Conservation (phyloP, 2,888 invertebrate species). For the Drosophila borborema region DNA sequence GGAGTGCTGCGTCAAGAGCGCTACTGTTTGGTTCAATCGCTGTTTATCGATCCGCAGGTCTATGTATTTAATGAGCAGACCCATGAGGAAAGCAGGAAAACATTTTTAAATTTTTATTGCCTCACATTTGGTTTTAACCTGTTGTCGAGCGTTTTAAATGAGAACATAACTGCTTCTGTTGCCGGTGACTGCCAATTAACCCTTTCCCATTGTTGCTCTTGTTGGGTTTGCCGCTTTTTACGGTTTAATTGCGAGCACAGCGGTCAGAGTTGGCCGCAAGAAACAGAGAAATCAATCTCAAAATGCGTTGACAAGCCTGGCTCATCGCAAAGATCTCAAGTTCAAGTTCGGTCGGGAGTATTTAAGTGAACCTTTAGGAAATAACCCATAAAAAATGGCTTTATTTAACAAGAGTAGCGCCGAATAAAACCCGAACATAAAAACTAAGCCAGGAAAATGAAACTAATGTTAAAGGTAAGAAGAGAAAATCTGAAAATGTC, state of each 20-base stretch:
- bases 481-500: slow-evolving; percentile 46
- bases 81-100: slow-evolving; percentile 54
- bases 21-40: slow-evolving; percentile 52
- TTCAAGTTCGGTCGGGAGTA: slow-evolving; percentile 45
- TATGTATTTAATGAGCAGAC: slow-evolving; percentile 55
- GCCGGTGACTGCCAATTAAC: slow-evolving; percentile 57
- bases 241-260: slow-evolving; percentile 71
- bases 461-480: slow-evolving; percentile 35
- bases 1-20: slow-evolving; percentile 28
- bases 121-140: slow-evolving; percentile 62
- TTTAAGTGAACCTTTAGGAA: slow-evolving; percentile 68
- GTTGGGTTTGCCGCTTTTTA: slow-evolving; percentile 62
- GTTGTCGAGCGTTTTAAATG: slow-evolving; percentile 80
- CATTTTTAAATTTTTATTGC: slow-evolving; percentile 79
- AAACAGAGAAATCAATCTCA: slow-evolving; percentile 76
- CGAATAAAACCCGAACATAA: slow-evolving; percentile 21
- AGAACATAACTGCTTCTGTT: slow-evolving; percentile 81
- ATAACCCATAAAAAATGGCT: slow-evolving; percentile 83
- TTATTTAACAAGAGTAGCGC: slow-evolving; percentile 68
- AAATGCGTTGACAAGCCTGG: slow-evolving; percentile 71
- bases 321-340: slow-evolving; percentile 30
- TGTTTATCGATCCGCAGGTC: slow-evolving; percentile 38
- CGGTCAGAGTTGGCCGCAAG: slow-evolving; percentile 36
- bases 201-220: slow-evolving; percentile 45
- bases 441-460: slow-evolving; percentile 22